A percentile compares a stretch with the other conserved stretches of the same genome.
Conservation (phyloP, 1,140 invertebrate species). For the Neotoxoptera formosana region DNA sequence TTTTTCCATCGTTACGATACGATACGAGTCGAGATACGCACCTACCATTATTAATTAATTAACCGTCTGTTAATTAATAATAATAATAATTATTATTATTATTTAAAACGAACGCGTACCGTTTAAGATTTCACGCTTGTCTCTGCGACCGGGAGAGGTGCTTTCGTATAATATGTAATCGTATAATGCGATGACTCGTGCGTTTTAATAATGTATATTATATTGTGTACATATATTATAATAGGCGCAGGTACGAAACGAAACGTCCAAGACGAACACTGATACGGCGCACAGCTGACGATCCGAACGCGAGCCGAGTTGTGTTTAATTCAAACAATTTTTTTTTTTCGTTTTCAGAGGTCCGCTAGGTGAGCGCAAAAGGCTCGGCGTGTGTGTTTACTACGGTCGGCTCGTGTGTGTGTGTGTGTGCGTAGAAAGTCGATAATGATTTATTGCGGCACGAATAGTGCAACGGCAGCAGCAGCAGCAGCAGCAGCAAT, state of each 20-base stretch:
- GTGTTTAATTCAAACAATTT: neutral
- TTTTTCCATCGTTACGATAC: no score
- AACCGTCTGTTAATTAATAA: neutral
- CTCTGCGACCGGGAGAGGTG: neutral
- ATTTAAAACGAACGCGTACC: neutral
- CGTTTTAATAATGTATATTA: neutral
- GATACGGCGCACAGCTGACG: neutral
- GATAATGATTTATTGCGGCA: conserved; percentile 52
- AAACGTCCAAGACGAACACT: neutral
- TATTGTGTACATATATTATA: no score
- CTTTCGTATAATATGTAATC: neutral
- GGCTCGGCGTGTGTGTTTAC: neutral
- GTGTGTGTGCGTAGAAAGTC: neutral
- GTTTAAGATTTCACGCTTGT: neutral
- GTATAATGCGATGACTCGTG: neutral
- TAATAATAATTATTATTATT: no score
- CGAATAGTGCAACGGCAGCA: neutral
- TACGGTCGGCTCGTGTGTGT: neutral
- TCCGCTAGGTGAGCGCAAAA: neutral
- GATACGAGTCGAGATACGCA: no score
- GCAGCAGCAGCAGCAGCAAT: neutral
- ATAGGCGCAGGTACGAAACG: neutral
- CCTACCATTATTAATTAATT: no score
- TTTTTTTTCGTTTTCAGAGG: neutral
- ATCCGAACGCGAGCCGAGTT: neutral